Base-by-base conservation (phyloP, 1,140 invertebrate genomes). In the Chironomus tepperi region DNA sequence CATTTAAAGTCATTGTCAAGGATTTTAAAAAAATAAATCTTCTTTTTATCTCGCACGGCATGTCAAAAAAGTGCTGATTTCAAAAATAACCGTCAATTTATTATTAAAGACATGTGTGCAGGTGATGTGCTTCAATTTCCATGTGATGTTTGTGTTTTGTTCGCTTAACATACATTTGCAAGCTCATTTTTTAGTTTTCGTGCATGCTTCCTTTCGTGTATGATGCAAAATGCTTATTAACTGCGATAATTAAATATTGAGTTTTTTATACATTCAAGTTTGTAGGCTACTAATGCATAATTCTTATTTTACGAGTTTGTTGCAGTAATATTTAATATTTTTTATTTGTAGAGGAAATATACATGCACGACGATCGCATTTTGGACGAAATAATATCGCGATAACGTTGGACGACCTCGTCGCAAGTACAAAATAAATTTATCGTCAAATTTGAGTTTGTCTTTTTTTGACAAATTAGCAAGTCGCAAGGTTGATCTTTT, bases 1-100 rank as follows among this genome's bases (percentile, higher is more conserved):
- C 65, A 70, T 70, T 7, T 18, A 70, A 70, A 70, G 65, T 70
- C 65, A 70, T 70, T 70, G 65, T 70, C 65, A 70, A 70, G 65
- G 65, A 70, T 70, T 19, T 70, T 21, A 12, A 12, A 67, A 67
- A n/a, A n/a, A n/a, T 70, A 16, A 12, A 57, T 57, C n/a, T 57
- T 57, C n/a, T 57, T 57, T 57, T 57, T 57, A 12, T 57, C 47
- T 2, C n/a, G 8, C 47, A 2, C 10, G 1, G 9, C 2, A 57
- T n/a, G 47, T 57, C n/a, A 10, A 10, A 10, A 57, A 57, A 3
- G 47, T 2, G 10, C 24, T 34, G 47, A 12, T 57, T 12, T 57
- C 65, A 70, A 70, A 34, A 34, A 34, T n/a, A n/a, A n/a, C n/a
- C n/a, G n/a, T n/a, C n/a, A n/a, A n/a, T n/a, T 18, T 67, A 16